These are phyloP conservation scores for Euphydryas editha DNA, from an alignment of 2,888 invertebrate genomes.

Conservation along the genomic window DNA sequence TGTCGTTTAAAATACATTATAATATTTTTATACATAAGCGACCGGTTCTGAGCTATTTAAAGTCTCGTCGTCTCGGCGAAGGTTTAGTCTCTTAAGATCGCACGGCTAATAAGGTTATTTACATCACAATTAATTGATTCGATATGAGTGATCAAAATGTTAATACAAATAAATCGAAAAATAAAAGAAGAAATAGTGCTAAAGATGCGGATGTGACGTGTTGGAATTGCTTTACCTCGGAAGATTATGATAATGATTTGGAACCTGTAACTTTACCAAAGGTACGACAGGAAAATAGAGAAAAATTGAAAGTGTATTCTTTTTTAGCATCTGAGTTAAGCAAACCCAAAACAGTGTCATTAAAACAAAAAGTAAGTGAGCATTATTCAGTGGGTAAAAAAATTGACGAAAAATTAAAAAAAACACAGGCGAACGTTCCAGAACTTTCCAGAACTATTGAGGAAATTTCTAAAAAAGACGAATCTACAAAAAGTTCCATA, in stretches of 20 bases:
- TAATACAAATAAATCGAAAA: constrained; percentile 38
- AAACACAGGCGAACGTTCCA: constrained; percentile 4
- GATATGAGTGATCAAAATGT: constrained; percentile 42
- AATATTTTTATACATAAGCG: constrained; percentile 40
- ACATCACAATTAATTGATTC: constrained; percentile 28
- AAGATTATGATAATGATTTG: constrained; percentile 51
- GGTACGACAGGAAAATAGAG: constrained; percentile 61
- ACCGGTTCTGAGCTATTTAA: constrained; percentile 60
- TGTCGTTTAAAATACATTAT: constrained; percentile 67
- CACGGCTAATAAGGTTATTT: constrained; percentile 40
- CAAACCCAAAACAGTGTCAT: constrained; percentile 64
- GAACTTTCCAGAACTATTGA: not conserved
- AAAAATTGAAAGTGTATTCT: constrained; percentile 68
- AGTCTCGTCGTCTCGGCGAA: constrained; percentile 46
- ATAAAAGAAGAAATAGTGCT: constrained; percentile 44
- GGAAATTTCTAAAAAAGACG: not conserved
- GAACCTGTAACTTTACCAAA: constrained; percentile 58
- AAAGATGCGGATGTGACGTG: constrained; percentile 60
- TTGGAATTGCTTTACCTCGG: constrained; percentile 69
- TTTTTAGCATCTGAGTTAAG: constrained; percentile 66
- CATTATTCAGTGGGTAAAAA: constrained; percentile 65
- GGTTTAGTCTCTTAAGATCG: constrained; percentile 56
- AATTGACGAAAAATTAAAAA: constrained; percentile 58
- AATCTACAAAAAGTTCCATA: not conserved
- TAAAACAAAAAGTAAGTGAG: constrained; percentile 70